These are phyloP conservation scores for Sesia apiformis DNA, from an alignment of 2,888 invertebrate species.

Conservation along the genomic window DNA sequence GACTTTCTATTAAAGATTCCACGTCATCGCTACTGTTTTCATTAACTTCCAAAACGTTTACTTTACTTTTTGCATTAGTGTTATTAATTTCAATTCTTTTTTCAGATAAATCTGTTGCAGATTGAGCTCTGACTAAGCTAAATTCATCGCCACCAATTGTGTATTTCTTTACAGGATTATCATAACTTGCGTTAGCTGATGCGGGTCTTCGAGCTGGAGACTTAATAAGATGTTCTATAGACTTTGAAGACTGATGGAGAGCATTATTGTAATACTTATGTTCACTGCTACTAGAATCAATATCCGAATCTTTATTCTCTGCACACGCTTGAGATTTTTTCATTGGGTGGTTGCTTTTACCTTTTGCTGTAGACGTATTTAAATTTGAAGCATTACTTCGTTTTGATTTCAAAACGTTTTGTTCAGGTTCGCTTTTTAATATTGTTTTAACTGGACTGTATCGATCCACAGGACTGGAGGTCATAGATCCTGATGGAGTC, in stretches of 20 bases:
- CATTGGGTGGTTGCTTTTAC: neutral
- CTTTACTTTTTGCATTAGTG: constrained; percentile 3
- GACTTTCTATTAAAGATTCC: constrained; percentile 30
- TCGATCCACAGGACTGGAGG: constrained; percentile 29
- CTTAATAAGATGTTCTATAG: constrained; percentile 44
- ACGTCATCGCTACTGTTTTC: constrained; percentile 34
- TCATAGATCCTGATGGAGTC: constrained; percentile 45
- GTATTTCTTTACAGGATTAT: constrained; percentile 24
- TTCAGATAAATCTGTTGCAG: constrained; percentile 28
- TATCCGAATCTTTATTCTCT: constrained; percentile 21
- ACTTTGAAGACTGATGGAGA: constrained; percentile 30
- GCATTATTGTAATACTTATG: constrained; percentile 26
- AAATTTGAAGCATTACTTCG: neutral
- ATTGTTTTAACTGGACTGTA: constrained; percentile 8
- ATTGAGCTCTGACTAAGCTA: constrained; percentile 29
- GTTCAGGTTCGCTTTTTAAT: neutral
- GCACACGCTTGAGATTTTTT: constrained; percentile 2
- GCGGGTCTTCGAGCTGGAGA: constrained; percentile 51
- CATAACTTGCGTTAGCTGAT: constrained; percentile 32
- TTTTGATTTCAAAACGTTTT: neutral
- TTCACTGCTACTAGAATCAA: constrained; percentile 27
- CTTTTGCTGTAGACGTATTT: neutral
- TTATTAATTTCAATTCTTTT: constrained; percentile 11
- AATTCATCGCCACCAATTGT: constrained; percentile 19
- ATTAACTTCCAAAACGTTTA: neutral